Conservation (phyloP, 2,797 vertebrate genomes). For the Anguilla marmorata region DNA sequence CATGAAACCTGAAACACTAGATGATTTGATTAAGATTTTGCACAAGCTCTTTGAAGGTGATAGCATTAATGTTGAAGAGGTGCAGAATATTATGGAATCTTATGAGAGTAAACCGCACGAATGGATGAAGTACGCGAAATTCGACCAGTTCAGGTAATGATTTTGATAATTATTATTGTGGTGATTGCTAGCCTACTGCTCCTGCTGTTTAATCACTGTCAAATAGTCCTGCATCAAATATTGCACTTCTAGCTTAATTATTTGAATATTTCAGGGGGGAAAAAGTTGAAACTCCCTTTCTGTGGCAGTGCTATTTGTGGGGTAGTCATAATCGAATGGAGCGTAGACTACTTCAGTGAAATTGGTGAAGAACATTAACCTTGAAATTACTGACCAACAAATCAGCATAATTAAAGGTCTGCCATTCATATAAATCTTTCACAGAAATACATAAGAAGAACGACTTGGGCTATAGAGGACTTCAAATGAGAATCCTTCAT, state of each 20-base stretch:
- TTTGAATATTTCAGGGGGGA: background rate
- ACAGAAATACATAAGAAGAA: background rate
- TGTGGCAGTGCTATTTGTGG: background rate
- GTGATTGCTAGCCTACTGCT: background rate
- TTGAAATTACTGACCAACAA: background rate
- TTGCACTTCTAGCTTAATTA: background rate
- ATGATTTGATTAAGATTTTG: constrained; percentile 81
- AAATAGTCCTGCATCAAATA: background rate
- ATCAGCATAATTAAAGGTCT: background rate
- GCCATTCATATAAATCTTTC: background rate
- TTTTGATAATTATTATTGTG: background rate
- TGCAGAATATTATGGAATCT: constrained; percentile 85
- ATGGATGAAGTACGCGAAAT: constrained; percentile 84
- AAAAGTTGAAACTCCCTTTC: background rate
- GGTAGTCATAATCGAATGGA: background rate
- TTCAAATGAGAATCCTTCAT: background rate
- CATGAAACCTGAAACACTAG: constrained; percentile 76
- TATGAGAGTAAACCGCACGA: constrained; percentile 87
- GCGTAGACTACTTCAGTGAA: background rate
- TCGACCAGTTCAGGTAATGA: constrained; percentile 88
- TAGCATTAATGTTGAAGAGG: constrained; percentile 83
- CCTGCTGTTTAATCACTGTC: background rate
- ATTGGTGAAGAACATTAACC: background rate
- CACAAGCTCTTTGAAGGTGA: constrained; percentile 82
- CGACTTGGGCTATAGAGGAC: background rate